Conservation (phyloP, 2,113 vertebrate species). For the Dipodomys spectabilis region DNA sequence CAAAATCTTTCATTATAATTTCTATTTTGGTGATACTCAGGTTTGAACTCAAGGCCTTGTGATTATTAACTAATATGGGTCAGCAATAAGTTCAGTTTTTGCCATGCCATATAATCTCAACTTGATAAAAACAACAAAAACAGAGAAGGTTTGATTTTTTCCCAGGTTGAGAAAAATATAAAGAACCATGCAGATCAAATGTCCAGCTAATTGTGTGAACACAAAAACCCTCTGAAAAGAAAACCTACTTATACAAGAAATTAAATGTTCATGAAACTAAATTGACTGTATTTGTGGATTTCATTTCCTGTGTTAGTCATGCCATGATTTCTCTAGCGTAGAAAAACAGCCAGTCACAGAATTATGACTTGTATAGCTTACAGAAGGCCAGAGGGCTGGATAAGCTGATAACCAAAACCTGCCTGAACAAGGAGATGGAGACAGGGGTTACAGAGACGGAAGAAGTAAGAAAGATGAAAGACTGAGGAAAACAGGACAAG, state of each 20-base stretch:
- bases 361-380: too few relatives aligned
- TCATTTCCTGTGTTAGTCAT: neutral
- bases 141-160: neutral
- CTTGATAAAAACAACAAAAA: neutral
- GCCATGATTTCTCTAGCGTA: neutral
- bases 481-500: too few relatives aligned
- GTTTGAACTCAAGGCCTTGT: too few relatives aligned
- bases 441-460: too few relatives aligned
- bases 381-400: too few relatives aligned
- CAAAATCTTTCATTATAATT: neutral
- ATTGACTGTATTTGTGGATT: neutral
- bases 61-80: neutral
- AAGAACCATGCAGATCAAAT: neutral
- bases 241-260: conserved; percentile 3
- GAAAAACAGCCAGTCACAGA: too few relatives aligned
- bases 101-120: neutral
- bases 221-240: neutral
- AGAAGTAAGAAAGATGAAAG: too few relatives aligned
- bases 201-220: neutral
- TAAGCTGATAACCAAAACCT: too few relatives aligned
- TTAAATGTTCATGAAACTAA: neutral
- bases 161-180: neutral
- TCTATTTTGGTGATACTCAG: too few relatives aligned
- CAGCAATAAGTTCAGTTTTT: neutral
- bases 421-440: too few relatives aligned